Evolutionary conservation across 2,113 vertebrate genomes (phyloP), one percentile per base, ranked within the genome.

Genomic region (Cyanistes caeruleus): DNA sequence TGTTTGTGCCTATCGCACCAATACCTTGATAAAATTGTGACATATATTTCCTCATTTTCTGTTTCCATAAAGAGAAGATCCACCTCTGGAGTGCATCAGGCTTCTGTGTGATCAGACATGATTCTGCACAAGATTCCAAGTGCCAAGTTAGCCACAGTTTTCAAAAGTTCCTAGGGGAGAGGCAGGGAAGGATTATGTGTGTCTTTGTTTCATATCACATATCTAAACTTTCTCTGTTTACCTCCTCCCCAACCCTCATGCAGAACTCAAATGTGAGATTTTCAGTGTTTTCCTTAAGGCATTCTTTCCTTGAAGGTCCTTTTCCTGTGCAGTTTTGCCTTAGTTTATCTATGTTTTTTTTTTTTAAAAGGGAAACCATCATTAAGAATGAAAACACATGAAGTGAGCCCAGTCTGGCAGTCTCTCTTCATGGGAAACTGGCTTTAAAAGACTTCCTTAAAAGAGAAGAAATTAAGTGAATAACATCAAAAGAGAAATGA

Each of bases 241-340:
- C 52, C 31, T 28, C 21, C 24, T 56, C 39, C 52, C 52, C 17
- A 27, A 0, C 39, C 30, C 30, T n/a, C 0, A 1, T n/a, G 52
- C 16, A 12, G 70, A 44, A 44, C 15, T 15, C 70, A 44, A 23
- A 74, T 30, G 12, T 3, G 52, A 56, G 13, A 9, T 56, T 43
- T n/a, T 21, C 39, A 44, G 23, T n/a, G 70, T 15, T 73, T n/a
- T n/a, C 70, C 52, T 56, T 43, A 44, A 44, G 18, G 39, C 18
- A n/a, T 21, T 23, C 13, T 56, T 78, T 73, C 33, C 65, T 55
- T 58, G 25, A 24, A 27, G 1, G 33, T 44, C 28, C 39, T 75
- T 15, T 58, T 10, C 11, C 23, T 59, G 22, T 73, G 13, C 22
- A 73, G 8, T 22, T 89, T 77, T 91, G 13, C 28, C 20, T 76